A percentile compares a stretch with the other conserved stretches of the same genome.
These are phyloP conservation scores for Rhingia rostrata DNA, from an alignment of 2,888 invertebrate species.

Conservation along the genomic window DNA sequence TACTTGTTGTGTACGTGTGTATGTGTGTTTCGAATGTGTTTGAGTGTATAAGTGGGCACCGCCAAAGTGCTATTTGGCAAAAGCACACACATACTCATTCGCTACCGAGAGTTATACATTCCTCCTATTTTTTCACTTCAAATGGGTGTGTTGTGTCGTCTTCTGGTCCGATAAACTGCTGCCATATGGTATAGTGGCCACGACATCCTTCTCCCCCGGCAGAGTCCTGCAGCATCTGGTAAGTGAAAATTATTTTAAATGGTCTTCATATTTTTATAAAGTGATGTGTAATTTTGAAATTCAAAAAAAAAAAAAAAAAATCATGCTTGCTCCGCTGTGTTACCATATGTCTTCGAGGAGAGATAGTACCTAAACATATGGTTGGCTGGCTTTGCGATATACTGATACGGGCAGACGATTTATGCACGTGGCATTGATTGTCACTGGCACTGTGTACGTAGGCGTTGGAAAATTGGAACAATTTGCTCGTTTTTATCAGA, in stretches of 20 bases:
- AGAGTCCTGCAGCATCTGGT: constrained; percentile 35
- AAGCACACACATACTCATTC: constrained; percentile 34
- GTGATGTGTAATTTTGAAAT: constrained; percentile 17
- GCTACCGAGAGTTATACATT: constrained; percentile 36
- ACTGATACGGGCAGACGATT: constrained; percentile 8
- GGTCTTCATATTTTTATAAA: constrained; percentile 9
- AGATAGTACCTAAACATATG: constrained; percentile 46
- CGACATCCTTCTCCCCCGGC: not conserved
- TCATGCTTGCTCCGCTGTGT: too few species aligned
- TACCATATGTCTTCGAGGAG: not conserved
- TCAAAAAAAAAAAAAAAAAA: not conserved
- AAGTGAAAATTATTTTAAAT: constrained; percentile 35
- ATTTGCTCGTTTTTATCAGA: too few species aligned
- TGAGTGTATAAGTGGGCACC: constrained; percentile 32
- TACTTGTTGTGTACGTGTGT: constrained; percentile 45
- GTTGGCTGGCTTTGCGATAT: constrained; percentile 18
- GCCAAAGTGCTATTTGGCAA: constrained; percentile 56
- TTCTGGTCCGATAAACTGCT: constrained; percentile 53
- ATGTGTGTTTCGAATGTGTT: constrained; percentile 14
- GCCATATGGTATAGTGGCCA: constrained; percentile 53
- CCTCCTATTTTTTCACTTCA: constrained; percentile 26
- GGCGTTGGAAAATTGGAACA: too few species aligned
- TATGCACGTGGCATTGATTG: constrained; percentile 32
- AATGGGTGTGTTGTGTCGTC: constrained; percentile 67
- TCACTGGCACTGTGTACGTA: not conserved